phyloP scores from a whole-genome alignment of 2,113 vertebrate species.

The Crotophaga sulcirostris region DNA sequence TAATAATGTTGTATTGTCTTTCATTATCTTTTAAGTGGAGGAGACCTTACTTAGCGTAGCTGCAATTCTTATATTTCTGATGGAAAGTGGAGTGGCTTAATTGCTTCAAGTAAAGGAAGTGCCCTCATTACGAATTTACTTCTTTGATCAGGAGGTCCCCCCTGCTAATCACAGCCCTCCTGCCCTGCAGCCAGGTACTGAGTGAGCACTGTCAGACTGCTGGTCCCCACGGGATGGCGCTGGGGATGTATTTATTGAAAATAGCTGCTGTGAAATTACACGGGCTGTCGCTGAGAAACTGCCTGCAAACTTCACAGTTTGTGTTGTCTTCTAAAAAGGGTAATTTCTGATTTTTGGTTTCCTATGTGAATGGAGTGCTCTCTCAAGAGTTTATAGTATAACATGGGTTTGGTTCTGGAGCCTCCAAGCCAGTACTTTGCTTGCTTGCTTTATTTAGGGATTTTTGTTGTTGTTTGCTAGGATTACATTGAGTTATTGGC shows the following conservation, averaged over 20 bases:
- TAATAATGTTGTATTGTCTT: background rate
- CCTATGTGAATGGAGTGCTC: background rate
- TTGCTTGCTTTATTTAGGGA: background rate
- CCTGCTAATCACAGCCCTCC: background rate
- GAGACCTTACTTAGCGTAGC: background rate
- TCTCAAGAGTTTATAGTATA: background rate
- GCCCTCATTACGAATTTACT: background rate
- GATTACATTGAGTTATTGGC: background rate
- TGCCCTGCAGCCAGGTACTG: background rate
- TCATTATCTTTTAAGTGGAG: background rate
- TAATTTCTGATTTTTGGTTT: background rate
- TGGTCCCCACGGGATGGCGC: background rate
- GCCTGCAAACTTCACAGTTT: background rate
- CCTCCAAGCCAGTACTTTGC: background rate
- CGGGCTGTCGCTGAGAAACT: background rate
- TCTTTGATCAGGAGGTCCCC: background rate
- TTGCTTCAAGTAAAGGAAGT: background rate
- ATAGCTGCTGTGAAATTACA: background rate
- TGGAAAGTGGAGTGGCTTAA: background rate
- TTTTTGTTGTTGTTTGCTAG: rapidly evolving
- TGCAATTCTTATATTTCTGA: background rate
- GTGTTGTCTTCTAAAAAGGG: background rate
- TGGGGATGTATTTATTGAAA: background rate
- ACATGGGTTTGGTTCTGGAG: background rate
- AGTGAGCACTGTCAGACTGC: background rate